These are phyloP conservation scores for Mustelus asterias DNA, from an alignment of 2,113 vertebrate genomes.

Conservation along the genomic window DNA sequence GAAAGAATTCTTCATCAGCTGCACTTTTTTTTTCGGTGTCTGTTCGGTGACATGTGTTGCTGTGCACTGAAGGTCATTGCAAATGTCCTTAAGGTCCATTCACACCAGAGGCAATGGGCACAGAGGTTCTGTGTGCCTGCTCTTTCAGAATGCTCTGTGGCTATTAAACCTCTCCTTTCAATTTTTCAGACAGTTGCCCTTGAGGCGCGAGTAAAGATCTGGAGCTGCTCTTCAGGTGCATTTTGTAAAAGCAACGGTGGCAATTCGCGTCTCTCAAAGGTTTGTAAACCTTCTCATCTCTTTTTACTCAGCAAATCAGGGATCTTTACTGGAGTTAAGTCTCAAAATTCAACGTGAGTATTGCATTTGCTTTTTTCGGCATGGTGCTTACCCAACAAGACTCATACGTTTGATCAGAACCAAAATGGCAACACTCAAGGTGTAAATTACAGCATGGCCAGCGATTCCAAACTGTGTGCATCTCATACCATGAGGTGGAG, in stretches of 20 bases:
- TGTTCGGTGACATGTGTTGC: conserved; percentile 67
- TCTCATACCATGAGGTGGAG: no score
- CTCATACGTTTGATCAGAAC: background rate
- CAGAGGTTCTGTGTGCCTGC: background rate
- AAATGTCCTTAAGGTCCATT: conserved; percentile 42
- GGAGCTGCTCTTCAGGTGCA: background rate
- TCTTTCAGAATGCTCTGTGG: background rate
- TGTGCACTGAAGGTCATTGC: conserved; percentile 70
- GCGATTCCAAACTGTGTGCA: no score
- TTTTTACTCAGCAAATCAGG: background rate
- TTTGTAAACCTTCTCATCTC: background rate
- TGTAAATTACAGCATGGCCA: background rate
- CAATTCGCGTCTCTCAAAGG: background rate
- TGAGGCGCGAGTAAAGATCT: background rate
- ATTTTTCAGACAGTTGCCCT: background rate
- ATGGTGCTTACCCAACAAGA: background rate
- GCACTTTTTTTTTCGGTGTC: conserved; percentile 54
- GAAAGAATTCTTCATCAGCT: conserved; percentile 65
- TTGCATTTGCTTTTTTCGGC: background rate
- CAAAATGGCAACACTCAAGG: background rate
- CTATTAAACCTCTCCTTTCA: background rate
- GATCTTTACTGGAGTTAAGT: no score
- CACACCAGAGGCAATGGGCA: background rate
- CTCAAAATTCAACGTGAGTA: background rate
- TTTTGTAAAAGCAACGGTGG: background rate